Evolutionary conservation across 2,888 invertebrate species (phyloP).

Genomic region (Phyllotreta striolata): DNA sequence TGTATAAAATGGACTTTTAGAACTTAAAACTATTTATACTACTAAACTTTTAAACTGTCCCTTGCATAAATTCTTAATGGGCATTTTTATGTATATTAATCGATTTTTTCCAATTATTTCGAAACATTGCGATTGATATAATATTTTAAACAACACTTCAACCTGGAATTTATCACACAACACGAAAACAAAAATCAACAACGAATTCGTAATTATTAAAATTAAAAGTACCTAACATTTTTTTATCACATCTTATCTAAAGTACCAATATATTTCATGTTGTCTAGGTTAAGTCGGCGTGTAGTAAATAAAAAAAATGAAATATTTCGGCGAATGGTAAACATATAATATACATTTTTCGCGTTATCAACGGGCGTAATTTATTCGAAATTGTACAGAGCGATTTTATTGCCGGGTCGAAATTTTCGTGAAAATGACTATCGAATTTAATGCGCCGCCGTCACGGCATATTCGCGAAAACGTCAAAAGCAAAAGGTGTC

Average conservation of each 20-base stretch:
- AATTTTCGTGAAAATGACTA: conserved; percentile 18
- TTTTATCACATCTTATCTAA: conserved; percentile 10
- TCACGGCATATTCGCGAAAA: conserved; percentile 23
- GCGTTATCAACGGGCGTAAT: conserved; percentile 16
- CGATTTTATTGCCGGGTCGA: conserved; percentile 3
- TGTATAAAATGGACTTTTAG: no score
- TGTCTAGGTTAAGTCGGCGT: conserved; percentile 11
- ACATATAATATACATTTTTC: conserved; percentile 27
- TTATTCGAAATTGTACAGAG: conserved; percentile 9
- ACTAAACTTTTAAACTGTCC: no score
- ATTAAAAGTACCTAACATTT: not conserved
- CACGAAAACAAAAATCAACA: no score
- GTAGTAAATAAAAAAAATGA: conserved; percentile 13
- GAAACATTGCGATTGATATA: no score
- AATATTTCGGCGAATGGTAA: conserved; percentile 14
- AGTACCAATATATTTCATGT: conserved; percentile 10
- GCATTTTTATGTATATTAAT: no score
- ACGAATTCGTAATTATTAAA: no score
- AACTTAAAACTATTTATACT: no score
- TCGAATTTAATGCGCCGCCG: conserved; percentile 1
- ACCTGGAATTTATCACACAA: no score
- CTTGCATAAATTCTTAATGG: no score
- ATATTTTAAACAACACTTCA: no score
- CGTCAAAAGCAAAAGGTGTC: conserved; percentile 21
- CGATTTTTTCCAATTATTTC: no score